Base-by-base conservation (phyloP, 2,888 invertebrate species). In the Cyrtodaria siliqua region DNA sequence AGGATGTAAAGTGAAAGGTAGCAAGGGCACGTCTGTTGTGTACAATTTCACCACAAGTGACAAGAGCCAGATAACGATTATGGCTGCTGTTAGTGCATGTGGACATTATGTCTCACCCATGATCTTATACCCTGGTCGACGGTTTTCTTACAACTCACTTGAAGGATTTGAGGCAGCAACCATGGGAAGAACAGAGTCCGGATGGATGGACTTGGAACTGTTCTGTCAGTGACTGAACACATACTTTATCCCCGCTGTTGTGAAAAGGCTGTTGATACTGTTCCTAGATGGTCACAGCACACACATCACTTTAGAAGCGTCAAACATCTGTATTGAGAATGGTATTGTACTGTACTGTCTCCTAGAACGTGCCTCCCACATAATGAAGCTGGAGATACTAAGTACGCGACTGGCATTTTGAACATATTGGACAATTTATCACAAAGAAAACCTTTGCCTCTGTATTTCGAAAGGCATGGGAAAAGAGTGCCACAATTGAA, bases 11-110 rank as follows among this genome's bases (percentile, higher is more conserved):
- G 75, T 78, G n/a, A 40, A 75, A 6, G 60, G 69, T 24, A 38
- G 29, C 12, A 59, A 27, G 20, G 61, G 64, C 0, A 9, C 23
- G 1, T n/a, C n/a, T 26, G 33, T 57, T 42, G 62, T 80, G 0
- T 75, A 75, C 49, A 20, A 59, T 18, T n/a, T 60, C 16, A 63
- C 49, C 1, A 26, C 63, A 2, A 50, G 18, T n/a, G 56, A 62
- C 8, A 79, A 82, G 33, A 64, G 64, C 0, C 82, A 82, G 44
- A 71, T 82, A 26, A 82, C 78, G 0, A 67, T 79, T 0, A 8
- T 82, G 8, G 76, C 75, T 3, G 53, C 57, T 9, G 33, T 64
- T 33, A 75, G 52, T 57, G 71, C 69, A 12, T 27, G 38, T 24
- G 78, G 71, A 2, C 52, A 75, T 23, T 75, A 66, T 33, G 20